Percentiles rank a stretch among this genome's conserved stretches.
Conservation (phyloP, 2,113 vertebrate genomes). For the Pipra filicauda region DNA sequence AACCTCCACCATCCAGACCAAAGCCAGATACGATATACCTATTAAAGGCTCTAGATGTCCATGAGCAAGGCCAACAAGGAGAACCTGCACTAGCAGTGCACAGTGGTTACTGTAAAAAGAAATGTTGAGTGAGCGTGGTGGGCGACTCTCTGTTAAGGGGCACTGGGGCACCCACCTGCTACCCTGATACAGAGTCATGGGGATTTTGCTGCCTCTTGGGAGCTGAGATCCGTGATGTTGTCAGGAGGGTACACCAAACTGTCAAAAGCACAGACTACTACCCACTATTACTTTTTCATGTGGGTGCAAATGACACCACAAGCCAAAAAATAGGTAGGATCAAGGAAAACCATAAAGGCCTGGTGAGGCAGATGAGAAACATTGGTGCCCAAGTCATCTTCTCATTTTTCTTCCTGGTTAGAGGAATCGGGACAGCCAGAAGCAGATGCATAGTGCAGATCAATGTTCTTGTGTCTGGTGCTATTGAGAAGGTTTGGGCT, state of each 20-base stretch:
- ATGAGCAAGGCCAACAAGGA: not conserved
- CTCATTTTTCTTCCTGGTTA: too few relatives aligned
- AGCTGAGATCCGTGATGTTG: not conserved
- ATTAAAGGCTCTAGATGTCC: not conserved
- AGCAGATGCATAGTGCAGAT: not conserved
- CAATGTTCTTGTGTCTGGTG: not conserved
- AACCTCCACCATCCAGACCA: not conserved
- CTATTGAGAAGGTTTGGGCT: not conserved
- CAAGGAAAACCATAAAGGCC: not conserved
- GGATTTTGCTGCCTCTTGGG: not conserved
- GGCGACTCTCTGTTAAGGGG: not conserved
- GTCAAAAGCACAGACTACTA: not conserved
- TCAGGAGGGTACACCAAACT: accelerated
- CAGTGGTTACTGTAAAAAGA: not conserved
- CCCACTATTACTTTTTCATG: not conserved
- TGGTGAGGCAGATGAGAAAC: not conserved
- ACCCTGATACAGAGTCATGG: not conserved
- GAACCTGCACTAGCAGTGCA: not conserved
- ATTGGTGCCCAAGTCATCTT: not conserved
- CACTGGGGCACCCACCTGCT: not conserved
- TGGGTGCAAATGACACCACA: not conserved
- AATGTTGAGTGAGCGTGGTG: not conserved
- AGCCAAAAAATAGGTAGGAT: not conserved
- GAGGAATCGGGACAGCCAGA: not conserved
- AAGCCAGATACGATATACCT: not conserved